Conservation (phyloP, 2,888 invertebrate species). For the Drosophila differens region DNA sequence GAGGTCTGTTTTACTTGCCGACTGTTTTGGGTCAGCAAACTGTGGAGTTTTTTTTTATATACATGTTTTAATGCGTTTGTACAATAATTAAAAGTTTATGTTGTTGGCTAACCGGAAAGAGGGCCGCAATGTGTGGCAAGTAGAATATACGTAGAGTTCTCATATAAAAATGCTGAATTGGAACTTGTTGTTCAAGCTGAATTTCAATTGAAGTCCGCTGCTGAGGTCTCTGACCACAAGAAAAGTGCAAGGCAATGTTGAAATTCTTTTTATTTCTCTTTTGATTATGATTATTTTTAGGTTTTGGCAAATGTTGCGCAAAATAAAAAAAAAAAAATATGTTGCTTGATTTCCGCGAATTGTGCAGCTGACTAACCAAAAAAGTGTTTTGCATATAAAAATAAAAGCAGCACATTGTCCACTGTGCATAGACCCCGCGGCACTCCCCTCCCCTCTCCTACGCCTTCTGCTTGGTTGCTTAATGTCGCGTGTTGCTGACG, state of each 20-base stretch:
- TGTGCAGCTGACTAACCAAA: constrained; percentile 58
- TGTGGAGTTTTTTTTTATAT: constrained; percentile 42
- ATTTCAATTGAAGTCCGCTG: constrained; percentile 55
- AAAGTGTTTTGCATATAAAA: constrained; percentile 34
- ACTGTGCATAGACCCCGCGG: not conserved
- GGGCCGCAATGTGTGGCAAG: constrained; percentile 56
- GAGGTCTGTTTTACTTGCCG: not conserved
- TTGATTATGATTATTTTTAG: constrained; percentile 30
- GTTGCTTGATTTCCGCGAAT: constrained; percentile 58
- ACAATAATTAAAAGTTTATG: constrained; percentile 35
- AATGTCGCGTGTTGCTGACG: constrained; percentile 76
- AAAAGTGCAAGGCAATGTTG: constrained; percentile 68
- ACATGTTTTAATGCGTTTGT: constrained; percentile 27
- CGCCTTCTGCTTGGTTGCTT: not conserved
- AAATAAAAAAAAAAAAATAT: constrained; percentile 16
- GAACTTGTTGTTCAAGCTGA: constrained; percentile 34
- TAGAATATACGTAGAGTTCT: constrained; percentile 39
- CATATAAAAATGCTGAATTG: constrained; percentile 64
- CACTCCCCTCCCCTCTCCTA: not conserved
- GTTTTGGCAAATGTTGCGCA: constrained; percentile 69
- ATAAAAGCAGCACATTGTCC: constrained; percentile 60
- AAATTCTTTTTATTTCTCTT: constrained; percentile 50
- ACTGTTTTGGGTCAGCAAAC: constrained; percentile 25
- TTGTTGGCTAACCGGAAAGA: constrained; percentile 69
- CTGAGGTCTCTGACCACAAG: constrained; percentile 37